Conservation (phyloP, 2,888 invertebrate species). For the Ophraella communa region DNA sequence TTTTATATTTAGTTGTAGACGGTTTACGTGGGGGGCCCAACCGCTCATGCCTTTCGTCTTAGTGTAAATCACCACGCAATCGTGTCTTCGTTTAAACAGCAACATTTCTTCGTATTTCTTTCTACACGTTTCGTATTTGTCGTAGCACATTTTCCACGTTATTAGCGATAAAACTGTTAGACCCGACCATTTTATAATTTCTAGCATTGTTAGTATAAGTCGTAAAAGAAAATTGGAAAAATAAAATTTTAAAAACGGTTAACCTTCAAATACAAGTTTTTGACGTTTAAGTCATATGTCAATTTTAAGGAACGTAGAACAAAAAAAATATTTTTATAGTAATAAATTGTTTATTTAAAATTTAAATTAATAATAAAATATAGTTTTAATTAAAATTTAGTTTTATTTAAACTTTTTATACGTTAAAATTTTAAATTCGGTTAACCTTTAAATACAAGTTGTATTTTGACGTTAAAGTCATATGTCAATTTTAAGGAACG, state of each 20-base stretch:
- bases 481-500: too few species aligned
- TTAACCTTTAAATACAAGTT: too few species aligned
- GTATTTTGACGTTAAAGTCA: too few species aligned
- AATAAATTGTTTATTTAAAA: too few species aligned
- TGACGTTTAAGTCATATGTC: too few species aligned
- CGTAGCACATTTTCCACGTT: slow-evolving; percentile 44
- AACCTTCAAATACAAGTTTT: too few species aligned
- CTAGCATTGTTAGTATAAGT: not conserved
- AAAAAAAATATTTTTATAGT: too few species aligned
- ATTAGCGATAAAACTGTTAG: slow-evolving; percentile 29
- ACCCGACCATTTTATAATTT: not conserved
- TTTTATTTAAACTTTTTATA: too few species aligned
- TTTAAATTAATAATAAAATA: too few species aligned
- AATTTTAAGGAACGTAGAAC: too few species aligned
- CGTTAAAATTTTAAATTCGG: too few species aligned
- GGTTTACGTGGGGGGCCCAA: slow-evolving; percentile 41
- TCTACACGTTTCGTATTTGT: slow-evolving; percentile 39
- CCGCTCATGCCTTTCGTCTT: slow-evolving; percentile 42
- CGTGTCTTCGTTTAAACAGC: slow-evolving; percentile 47
- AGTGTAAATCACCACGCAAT: slow-evolving; percentile 51
- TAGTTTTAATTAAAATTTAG: too few species aligned
- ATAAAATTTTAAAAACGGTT: not conserved
- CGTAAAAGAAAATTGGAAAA: not conserved
- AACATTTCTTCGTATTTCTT: slow-evolving; percentile 39
- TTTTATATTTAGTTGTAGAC: slow-evolving; percentile 25